phyloP scores from a whole-genome alignment of 2,888 invertebrate genomes.

The Tinea pellionella region DNA sequence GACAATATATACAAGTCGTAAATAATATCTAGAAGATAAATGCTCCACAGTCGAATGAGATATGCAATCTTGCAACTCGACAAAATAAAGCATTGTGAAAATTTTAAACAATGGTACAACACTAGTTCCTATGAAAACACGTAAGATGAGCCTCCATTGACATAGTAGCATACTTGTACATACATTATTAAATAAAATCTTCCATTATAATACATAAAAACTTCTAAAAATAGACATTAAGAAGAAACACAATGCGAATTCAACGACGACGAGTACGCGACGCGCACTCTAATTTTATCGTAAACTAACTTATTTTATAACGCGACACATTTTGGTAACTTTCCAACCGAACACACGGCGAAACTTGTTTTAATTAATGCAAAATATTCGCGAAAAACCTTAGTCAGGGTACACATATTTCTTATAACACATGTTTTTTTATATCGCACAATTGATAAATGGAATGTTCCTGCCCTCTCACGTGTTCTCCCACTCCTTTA shows the following conservation, averaged over 20 bases:
- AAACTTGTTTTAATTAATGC: no score
- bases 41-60: background rate
- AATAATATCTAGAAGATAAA: slow-evolving; percentile 6
- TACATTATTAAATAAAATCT: background rate
- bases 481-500: no score
- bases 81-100: slow-evolving; percentile 1
- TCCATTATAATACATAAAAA: background rate
- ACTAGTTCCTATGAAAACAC: background rate
- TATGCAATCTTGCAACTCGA: slow-evolving; percentile 3
- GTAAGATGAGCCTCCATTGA: background rate
- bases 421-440: no score
- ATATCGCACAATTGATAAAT: no score
- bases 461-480: no score
- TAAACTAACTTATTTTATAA: no score
- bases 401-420: no score
- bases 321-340: no score
- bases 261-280: no score
- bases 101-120: background rate
- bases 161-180: background rate
- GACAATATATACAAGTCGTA: slow-evolving; percentile 6
- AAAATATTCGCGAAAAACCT: no score
- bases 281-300: no score
- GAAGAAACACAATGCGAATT: background rate
- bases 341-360: no score
- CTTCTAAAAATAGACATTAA: background rate